Evolutionary conservation across 2,888 invertebrate species (phyloP).

Genomic region (Eupsilia transversa): DNA sequence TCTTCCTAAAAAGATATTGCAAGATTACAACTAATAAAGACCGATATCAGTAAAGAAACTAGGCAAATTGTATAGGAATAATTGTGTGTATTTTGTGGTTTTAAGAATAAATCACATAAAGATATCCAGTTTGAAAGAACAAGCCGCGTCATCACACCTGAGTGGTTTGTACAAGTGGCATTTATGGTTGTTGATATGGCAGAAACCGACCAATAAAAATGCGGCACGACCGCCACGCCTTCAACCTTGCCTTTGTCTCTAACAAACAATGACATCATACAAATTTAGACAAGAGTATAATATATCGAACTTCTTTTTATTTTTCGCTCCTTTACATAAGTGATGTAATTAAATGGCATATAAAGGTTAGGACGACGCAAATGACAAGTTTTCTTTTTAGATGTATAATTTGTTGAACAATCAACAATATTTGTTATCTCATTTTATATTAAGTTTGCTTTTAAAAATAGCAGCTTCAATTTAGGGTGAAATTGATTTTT

Average conservation of each 20-base stretch:
- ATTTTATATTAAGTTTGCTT: background rate
- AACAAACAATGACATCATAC: constrained; percentile 62
- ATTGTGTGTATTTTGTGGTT: too few relatives aligned
- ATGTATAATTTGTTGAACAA: background rate
- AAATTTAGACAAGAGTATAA: constrained; percentile 18
- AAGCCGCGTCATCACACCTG: constrained; percentile 40
- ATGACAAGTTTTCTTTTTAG: background rate
- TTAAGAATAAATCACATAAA: background rate
- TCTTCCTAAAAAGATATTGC: constrained; percentile 43
- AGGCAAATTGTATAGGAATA: background rate
- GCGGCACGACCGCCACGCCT: constrained; percentile 62
- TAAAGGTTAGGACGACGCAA: constrained; percentile 2
- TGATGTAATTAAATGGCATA: constrained; percentile 4
- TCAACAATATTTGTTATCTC: background rate
- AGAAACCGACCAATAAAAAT: constrained; percentile 60
- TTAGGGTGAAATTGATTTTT: background rate
- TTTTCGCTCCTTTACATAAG: background rate
- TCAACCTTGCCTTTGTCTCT: constrained; percentile 48
- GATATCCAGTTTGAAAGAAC: constrained; percentile 21
- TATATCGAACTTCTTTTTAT: constrained; percentile 19
- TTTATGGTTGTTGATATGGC: constrained; percentile 55
- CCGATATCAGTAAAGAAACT: background rate
- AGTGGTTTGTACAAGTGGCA: constrained; percentile 59
- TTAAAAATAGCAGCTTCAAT: background rate
- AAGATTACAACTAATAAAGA: constrained; percentile 13